Conservation (phyloP, 2,888 invertebrate genomes). For the Euclidia mi region DNA sequence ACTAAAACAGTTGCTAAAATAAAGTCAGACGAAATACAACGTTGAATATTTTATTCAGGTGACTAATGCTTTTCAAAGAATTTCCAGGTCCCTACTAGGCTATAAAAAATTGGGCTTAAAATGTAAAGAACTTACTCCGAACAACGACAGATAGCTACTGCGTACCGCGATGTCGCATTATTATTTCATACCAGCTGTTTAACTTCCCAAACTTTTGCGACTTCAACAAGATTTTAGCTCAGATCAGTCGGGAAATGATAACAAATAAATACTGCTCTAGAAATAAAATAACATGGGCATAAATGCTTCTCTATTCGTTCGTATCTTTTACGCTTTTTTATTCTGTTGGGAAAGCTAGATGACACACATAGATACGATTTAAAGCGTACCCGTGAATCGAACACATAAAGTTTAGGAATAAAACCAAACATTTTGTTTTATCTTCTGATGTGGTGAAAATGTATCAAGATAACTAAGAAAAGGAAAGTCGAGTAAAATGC, state of each 20-base stretch:
- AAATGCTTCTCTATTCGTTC: conserved; percentile 28
- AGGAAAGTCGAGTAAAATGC: conserved; percentile 9
- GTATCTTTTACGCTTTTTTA: conserved; percentile 45
- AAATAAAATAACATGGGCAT: conserved; percentile 36
- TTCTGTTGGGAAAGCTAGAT: conserved; percentile 44
- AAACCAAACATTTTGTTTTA: conserved; percentile 47
- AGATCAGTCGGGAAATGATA: conserved; percentile 19
- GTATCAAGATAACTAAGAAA: conserved; percentile 18
- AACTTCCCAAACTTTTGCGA: not conserved
- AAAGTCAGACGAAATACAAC: no score
- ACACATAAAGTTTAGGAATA: conserved; percentile 45
- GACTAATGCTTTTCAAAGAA: no score
- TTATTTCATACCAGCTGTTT: not conserved
- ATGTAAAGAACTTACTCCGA: no score
- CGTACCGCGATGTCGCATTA: not conserved
- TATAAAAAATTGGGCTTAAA: no score
- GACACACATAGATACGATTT: conserved; percentile 49
- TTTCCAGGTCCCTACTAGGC: no score
- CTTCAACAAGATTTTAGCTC: not conserved
- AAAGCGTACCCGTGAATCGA: conserved; percentile 51
- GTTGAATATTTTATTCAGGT: no score
- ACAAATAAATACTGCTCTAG: conserved; percentile 35
- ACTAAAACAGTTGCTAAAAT: no score
- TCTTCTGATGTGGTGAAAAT: conserved; percentile 29
- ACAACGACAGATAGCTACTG: no score